Conservation (phyloP, 2,888 invertebrate species). For the Phania funesta region DNA sequence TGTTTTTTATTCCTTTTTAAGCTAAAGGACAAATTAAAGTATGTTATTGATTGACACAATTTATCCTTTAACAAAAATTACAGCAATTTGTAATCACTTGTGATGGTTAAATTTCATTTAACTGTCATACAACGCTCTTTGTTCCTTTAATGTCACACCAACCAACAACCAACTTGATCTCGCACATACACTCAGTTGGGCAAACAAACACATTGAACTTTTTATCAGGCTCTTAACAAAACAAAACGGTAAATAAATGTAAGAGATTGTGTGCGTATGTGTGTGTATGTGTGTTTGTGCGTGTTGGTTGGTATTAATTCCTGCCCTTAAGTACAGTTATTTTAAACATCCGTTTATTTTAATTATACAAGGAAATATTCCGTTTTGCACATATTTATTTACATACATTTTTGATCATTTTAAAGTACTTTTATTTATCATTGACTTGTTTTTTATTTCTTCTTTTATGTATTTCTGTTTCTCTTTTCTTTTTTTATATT, state of each 20-base stretch:
- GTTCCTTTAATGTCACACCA: background rate
- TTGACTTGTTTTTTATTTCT: background rate
- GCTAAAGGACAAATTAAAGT: slow-evolving; percentile 10
- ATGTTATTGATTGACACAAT: slow-evolving; percentile 50
- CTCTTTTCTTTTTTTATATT: slow-evolving; percentile 8
- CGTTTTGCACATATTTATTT: background rate
- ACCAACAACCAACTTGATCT: background rate
- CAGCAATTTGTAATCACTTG: slow-evolving; percentile 49
- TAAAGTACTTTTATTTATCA: background rate
- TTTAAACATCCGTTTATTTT: slow-evolving; percentile 46
- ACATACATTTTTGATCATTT: background rate
- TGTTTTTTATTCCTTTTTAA: background rate
- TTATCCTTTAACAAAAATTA: slow-evolving; percentile 12
- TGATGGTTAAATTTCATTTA: slow-evolving; percentile 57
- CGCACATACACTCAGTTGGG: background rate
- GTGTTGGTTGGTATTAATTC: slow-evolving; percentile 22
- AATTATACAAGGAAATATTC: slow-evolving; percentile 26
- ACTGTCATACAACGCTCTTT: slow-evolving; percentile 22
- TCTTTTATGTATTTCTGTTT: slow-evolving; percentile 24
- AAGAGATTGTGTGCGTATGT: slow-evolving; percentile 9
- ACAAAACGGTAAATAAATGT: background rate
- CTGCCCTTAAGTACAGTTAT: slow-evolving; percentile 39
- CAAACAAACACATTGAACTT: slow-evolving; percentile 33
- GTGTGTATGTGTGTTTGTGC: background rate
- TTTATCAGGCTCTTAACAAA: slow-evolving; percentile 15